Conservation (phyloP, 2,113 vertebrate species). For the Oncorhynchus clarkii region DNA sequence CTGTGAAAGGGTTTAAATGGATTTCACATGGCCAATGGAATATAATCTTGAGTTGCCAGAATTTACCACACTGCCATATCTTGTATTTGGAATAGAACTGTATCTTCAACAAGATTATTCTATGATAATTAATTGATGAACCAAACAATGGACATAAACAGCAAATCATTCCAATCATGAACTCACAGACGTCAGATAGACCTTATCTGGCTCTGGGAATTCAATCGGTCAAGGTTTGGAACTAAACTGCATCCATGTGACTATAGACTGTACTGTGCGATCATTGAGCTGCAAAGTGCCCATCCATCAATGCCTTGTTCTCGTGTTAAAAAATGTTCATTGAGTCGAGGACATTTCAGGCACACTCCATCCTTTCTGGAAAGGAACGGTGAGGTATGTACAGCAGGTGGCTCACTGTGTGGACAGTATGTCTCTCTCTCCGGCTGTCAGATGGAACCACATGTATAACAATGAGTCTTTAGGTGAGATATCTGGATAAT, state of each 20-base stretch:
- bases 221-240: conserved; percentile 28
- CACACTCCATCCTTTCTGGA: conserved; percentile 52
- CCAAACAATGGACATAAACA: conserved; percentile 37
- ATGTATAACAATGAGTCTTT: conserved; percentile 26
- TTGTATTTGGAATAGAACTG: conserved; percentile 6
- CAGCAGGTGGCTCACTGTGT: conserved; percentile 50
- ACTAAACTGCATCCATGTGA: conserved; percentile 47
- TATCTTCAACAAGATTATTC: conserved; percentile 15
- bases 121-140: conserved; percentile 7
- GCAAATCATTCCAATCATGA: background rate
- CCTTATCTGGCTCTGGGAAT: conserved; percentile 20
- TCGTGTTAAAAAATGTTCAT: conserved; percentile 7
- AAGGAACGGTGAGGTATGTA: conserved; percentile 53
- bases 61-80: no score
- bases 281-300: conserved; percentile 43
- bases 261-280: conserved; percentile 32
- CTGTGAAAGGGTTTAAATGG: conserved; percentile 1
- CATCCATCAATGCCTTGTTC: conserved; percentile 58
- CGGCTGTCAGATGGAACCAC: conserved; percentile 6
- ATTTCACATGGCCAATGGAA: conserved; percentile 8
- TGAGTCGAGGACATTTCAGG: conserved; percentile 32
- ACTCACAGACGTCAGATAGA: conserved; percentile 39
- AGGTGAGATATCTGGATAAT: conserved; percentile 52
- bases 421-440: conserved; percentile 49
- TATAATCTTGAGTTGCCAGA: no score